Percentiles rank a stretch among this genome's conserved stretches.
Evolutionary conservation across 2,888 invertebrate species (phyloP).

Genomic region (Erebia palarica): DNA sequence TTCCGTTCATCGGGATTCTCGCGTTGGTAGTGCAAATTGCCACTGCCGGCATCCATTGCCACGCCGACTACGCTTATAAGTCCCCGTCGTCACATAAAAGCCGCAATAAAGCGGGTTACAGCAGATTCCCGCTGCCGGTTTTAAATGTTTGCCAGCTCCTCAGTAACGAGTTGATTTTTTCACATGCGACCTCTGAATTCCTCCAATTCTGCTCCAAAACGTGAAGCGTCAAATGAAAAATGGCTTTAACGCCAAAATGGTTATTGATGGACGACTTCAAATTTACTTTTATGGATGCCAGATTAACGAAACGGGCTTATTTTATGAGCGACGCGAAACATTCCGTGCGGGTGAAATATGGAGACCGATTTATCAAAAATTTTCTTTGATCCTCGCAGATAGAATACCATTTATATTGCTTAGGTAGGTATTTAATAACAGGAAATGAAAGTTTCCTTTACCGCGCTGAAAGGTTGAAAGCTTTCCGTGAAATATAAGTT

Average conservation of each 20-base stretch:
- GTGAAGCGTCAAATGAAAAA: conserved; percentile 69
- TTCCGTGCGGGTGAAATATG: conserved; percentile 39
- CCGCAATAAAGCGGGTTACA: conserved; percentile 55
- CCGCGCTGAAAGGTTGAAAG: conserved; percentile 6
- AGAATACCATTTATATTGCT: conserved; percentile 27
- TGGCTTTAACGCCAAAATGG: conserved; percentile 74
- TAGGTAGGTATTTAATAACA: conserved; percentile 20
- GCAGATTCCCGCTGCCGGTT: conserved; percentile 43
- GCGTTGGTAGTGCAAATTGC: conserved; percentile 60
- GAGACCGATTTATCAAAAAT: conserved; percentile 39
- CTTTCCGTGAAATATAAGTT: background rate
- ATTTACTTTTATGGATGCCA: conserved; percentile 69
- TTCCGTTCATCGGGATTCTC: conserved; percentile 50
- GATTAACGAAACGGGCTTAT: conserved; percentile 55
- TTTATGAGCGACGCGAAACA: conserved; percentile 40
- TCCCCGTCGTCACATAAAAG: conserved; percentile 53
- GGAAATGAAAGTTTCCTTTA: conserved; percentile 9
- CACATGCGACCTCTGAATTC: conserved; percentile 60
- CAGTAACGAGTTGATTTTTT: conserved; percentile 61
- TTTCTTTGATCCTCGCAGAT: conserved; percentile 36
- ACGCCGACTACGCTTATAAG: conserved; percentile 47
- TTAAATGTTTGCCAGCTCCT: conserved; percentile 45
- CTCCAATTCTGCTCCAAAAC: conserved; percentile 61
- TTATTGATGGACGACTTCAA: conserved; percentile 73
- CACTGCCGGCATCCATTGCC: conserved; percentile 63